Evolutionary conservation across 2,797 vertebrate genomes (phyloP).

Genomic region (Coregonus sp.): DNA sequence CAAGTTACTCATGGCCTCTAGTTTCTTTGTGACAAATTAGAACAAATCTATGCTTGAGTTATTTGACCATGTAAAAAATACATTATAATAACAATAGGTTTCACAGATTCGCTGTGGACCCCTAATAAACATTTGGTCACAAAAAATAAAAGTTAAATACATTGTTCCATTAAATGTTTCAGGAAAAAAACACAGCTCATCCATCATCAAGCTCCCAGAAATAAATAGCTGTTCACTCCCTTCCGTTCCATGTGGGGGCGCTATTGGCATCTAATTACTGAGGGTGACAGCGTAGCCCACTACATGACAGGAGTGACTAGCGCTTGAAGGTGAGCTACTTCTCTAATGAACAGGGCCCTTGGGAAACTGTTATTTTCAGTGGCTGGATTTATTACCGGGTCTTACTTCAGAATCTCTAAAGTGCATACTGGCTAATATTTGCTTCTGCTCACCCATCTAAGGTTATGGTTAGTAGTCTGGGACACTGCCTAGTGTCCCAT

Average conservation of each 20-base stretch:
- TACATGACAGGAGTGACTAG: slow-evolving; percentile 19
- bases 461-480: slow-evolving; percentile 53
- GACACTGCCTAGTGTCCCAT: slow-evolving; percentile 22
- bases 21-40: no score
- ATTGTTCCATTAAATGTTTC: neutral
- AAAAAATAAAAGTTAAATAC: neutral
- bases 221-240: neutral
- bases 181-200: no score
- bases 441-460: slow-evolving; percentile 52
- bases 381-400: slow-evolving; percentile 18
- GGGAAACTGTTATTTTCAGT: slow-evolving; percentile 36
- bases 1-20: no score
- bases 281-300: slow-evolving; percentile 10
- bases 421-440: slow-evolving; percentile 60
- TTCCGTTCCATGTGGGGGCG: slow-evolving; percentile 56
- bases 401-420: slow-evolving; percentile 57
- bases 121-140: neutral
- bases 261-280: slow-evolving; percentile 44
- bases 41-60: no score
- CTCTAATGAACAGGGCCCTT: slow-evolving; percentile 38
- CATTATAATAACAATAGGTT: no score
- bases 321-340: slow-evolving; percentile 30
- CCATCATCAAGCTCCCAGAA: neutral
- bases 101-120: neutral
- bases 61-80: no score